phyloP scores from a whole-genome alignment of 2,797 vertebrate species.

The Cynopterus sphinx region DNA sequence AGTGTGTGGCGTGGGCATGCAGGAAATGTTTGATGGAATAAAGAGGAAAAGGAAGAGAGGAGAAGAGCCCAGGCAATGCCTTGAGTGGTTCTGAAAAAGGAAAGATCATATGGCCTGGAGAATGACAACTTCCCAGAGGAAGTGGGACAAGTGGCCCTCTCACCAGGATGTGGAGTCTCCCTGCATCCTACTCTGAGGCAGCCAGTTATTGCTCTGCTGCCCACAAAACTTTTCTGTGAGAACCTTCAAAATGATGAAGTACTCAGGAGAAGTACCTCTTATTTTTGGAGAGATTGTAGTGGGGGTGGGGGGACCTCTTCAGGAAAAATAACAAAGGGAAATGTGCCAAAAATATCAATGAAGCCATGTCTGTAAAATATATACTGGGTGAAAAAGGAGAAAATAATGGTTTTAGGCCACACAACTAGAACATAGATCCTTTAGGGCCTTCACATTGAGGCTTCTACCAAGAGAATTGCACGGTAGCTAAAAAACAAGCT shows the following conservation, averaged over 20 bases:
- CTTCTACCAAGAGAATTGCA: slow-evolving; percentile 8
- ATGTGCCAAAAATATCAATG: neutral
- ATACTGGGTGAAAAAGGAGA: neutral
- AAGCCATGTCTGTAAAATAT: neutral
- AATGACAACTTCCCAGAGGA: neutral
- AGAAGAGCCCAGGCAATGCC: neutral
- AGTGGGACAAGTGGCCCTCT: neutral
- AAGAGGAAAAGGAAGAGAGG: neutral
- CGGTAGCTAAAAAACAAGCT: neutral
- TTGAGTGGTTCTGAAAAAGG: neutral
- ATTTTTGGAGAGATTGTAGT: neutral
- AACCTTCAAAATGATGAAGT: neutral
- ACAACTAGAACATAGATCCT: neutral
- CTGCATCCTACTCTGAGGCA: neutral
- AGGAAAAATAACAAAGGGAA: neutral
- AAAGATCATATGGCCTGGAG: neutral
- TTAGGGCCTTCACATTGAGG: neutral
- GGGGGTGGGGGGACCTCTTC: neutral
- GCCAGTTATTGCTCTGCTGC: neutral
- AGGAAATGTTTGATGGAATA: neutral
- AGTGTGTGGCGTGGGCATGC: neutral
- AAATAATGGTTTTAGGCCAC: neutral
- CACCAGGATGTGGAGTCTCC: accelerated
- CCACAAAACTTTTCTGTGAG: neutral
- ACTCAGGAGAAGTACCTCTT: neutral